These are phyloP conservation scores for Drosophila monieri DNA, from an alignment of 2,888 invertebrate species.

Conservation along the genomic window DNA sequence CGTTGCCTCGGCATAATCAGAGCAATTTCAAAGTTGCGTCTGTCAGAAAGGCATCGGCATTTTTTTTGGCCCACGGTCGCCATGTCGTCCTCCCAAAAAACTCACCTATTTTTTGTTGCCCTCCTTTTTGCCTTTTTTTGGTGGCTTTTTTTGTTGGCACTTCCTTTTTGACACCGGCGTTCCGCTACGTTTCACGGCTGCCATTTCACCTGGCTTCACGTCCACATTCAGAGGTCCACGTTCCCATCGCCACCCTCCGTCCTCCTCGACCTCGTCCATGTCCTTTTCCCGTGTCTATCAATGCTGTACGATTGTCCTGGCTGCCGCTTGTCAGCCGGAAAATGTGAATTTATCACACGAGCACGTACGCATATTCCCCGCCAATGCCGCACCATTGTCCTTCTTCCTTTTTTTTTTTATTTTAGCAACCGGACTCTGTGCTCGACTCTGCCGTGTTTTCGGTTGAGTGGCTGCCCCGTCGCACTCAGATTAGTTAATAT, in stretches of 20 bases:
- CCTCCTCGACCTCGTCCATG: constrained; percentile 15
- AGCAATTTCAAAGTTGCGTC: constrained; percentile 72
- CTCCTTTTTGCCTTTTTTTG: constrained; percentile 11
- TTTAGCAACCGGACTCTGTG: not conserved
- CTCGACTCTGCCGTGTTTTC: not conserved
- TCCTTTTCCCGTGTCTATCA: constrained; percentile 58
- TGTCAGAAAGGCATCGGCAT: constrained; percentile 71
- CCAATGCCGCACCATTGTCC: constrained; percentile 38
- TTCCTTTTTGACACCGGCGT: constrained; percentile 75
- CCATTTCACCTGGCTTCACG: constrained; percentile 54
- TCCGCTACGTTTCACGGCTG: constrained; percentile 72
- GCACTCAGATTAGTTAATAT: constrained; percentile 71
- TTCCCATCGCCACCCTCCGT: constrained; percentile 24
- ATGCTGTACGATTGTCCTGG: constrained; percentile 47
- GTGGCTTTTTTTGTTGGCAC: constrained; percentile 54
- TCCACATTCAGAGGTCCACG: not conserved
- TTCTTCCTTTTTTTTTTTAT: constrained; percentile 24
- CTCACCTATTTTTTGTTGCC: constrained; percentile 5
- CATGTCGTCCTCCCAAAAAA: not conserved
- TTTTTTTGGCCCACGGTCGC: constrained; percentile 26
- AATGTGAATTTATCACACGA: constrained; percentile 77
- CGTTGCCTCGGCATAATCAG: constrained; percentile 62
- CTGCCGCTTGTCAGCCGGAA: constrained; percentile 64
- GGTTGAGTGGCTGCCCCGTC: constrained; percentile 37
- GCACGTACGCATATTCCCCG: constrained; percentile 73